These are phyloP conservation scores for Bombus superbus DNA, from an alignment of 1,140 invertebrate genomes.

Conservation along the genomic window DNA sequence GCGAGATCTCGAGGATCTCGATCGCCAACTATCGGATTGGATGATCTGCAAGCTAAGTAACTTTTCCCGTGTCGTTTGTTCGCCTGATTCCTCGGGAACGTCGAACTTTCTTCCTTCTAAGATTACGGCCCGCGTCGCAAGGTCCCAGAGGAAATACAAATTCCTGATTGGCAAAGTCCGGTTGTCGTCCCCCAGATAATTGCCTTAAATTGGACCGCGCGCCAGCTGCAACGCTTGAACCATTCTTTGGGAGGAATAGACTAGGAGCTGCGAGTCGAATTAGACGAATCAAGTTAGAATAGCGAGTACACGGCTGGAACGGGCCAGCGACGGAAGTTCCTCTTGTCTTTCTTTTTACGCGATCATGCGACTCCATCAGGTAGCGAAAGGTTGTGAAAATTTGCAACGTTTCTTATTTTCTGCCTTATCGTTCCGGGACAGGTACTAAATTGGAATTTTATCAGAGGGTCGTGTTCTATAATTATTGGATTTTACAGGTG, in stretches of 20 bases:
- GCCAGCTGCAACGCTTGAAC: constrained; percentile 57
- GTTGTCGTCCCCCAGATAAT: constrained; percentile 66
- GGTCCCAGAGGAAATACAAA: constrained; percentile 64
- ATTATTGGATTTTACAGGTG: no score
- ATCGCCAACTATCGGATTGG: background rate
- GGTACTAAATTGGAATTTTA: background rate
- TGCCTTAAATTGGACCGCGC: constrained; percentile 70
- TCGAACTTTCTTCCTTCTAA: constrained; percentile 36
- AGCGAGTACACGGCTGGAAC: constrained; percentile 52
- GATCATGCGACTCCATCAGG: background rate
- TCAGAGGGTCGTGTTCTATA: no score
- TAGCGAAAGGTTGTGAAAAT: background rate
- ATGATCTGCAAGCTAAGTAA: constrained; percentile 38
- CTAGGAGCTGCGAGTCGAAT: constrained; percentile 64
- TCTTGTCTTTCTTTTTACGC: background rate
- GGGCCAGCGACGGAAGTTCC: constrained; percentile 6
- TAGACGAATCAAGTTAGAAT: constrained; percentile 72
- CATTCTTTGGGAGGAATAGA: constrained; percentile 47
- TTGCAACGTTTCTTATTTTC: background rate
- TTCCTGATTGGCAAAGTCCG: constrained; percentile 67
- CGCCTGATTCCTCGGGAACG: background rate
- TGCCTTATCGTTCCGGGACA: no score
- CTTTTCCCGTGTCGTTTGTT: constrained; percentile 17
- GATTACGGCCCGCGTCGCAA: constrained; percentile 42
- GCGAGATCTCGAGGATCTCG: constrained; percentile 12